Conservation (phyloP, 2,113 vertebrate species). For the Oncorhynchus clarkii region DNA sequence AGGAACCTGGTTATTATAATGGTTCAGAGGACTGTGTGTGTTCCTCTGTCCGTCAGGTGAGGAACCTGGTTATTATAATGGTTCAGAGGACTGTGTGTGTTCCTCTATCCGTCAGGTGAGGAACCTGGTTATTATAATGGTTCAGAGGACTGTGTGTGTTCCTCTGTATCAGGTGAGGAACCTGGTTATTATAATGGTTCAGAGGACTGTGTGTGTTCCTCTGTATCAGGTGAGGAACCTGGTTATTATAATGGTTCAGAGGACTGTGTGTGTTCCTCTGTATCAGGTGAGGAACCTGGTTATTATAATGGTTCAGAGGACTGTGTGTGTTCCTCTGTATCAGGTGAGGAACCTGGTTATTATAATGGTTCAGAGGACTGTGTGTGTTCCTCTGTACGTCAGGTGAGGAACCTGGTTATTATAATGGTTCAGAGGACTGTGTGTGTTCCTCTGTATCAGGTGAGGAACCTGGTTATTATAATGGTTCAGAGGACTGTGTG, state of each 20-base stretch:
- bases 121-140: neutral
- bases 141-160: neutral
- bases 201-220: neutral
- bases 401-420: constrained; percentile 73
- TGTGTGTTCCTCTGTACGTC: constrained; percentile 7
- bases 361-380: neutral
- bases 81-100: neutral
- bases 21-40: neutral
- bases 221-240: constrained; percentile 88
- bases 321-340: neutral
- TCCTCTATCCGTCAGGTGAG: too few relatives aligned
- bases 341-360: constrained; percentile 92
- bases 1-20: constrained; percentile 83
- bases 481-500: neutral
- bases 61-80: constrained; percentile 80
- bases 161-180: constrained; percentile 84
- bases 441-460: constrained; percentile 67
- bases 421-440: neutral
- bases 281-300: constrained; percentile 90
- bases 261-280: neutral
- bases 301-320: neutral
- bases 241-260: neutral
- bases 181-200: constrained; percentile 59
- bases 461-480: constrained; percentile 84
- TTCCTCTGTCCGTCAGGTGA: constrained; percentile 74